Percentiles rank a stretch among this genome's conserved stretches.
These are phyloP conservation scores for Drosophila punjabiensis DNA, from an alignment of 1,140 invertebrate genomes.

Conservation along the genomic window DNA sequence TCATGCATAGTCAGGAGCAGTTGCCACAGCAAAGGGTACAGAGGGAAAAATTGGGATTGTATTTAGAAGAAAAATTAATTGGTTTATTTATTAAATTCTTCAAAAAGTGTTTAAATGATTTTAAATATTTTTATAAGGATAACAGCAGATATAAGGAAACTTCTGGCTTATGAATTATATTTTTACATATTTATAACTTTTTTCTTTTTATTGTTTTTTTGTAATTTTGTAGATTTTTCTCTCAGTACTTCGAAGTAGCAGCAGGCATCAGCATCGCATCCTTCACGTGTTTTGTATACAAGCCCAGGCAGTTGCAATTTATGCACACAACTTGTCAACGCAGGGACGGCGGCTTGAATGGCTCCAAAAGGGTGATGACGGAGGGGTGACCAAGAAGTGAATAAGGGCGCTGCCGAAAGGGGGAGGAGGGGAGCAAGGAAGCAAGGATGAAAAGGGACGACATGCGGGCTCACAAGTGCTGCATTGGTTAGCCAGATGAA, in stretches of 20 bases:
- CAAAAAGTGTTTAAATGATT: background rate
- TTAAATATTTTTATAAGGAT: background rate
- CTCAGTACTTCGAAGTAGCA: slow-evolving; percentile 31
- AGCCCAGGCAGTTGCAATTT: slow-evolving; percentile 78
- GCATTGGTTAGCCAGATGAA: slow-evolving; percentile 67
- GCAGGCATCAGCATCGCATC: slow-evolving; percentile 57
- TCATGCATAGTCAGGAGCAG: slow-evolving; percentile 77
- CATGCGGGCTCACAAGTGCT: slow-evolving; percentile 46
- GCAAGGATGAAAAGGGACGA: slow-evolving; percentile 1
- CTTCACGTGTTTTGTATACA: slow-evolving; percentile 81
- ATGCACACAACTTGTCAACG: slow-evolving; percentile 81
- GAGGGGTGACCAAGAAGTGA: slow-evolving; percentile 7
- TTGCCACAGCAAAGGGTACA: slow-evolving; percentile 37
- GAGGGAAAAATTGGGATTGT: background rate
- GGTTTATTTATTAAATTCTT: background rate
- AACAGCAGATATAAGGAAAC: background rate
- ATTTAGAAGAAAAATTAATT: background rate
- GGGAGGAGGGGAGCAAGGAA: background rate
- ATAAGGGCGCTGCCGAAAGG: background rate
- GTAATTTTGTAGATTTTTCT: background rate
- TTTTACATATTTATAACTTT: background rate
- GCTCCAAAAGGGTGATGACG: background rate
- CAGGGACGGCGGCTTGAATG: slow-evolving; percentile 38
- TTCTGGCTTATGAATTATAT: background rate
- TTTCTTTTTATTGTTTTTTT: background rate